Base-by-base conservation (phyloP, 2,797 vertebrate species). In the Liparis tanakae region DNA sequence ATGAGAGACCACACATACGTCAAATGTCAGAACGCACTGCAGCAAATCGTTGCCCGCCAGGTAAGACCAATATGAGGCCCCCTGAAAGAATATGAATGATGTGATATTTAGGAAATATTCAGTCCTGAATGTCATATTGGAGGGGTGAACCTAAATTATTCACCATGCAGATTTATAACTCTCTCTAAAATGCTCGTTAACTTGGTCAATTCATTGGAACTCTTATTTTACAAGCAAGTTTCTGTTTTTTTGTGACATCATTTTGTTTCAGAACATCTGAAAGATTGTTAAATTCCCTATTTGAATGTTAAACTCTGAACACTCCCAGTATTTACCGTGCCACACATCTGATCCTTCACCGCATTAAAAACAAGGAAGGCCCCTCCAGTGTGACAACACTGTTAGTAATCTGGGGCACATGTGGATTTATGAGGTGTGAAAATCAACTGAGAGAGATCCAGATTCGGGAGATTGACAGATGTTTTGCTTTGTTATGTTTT, bases 1-100 rank as follows among this genome's bases (percentile, higher is more conserved):
- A 98, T 98, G 97, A 94, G 97, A 84, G 98, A 99, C 87, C 94
- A 96, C 85, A 98, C 97, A 0, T 99, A 99, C 0, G 77, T 72
- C 84, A 99, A 99, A 91, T 99, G 98, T 92, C 98, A 99, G 93
- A 99, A 99, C 0, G 98, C 98, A 14, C 89, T 99, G 67, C 98
- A 99, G 92, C 98, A 99, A 85, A 96, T 99, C 34, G 95, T 98
- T 4, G 97, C 98, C 0, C 95, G 97, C 56, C 96, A 98, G 92
- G 98, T 99, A 70, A 87, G 92, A 50, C 1, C 37, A 2, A 14
- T 2, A 43, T 7, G 37, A 22, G n/a, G 8, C 9, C 39, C 12
- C 2, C 8, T 7, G 5, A 53, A 34, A 41, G 34, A 30, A 54
- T 6, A 68, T 53, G 3, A 67, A 48, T 25, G 14, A 50, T 61